Base-by-base conservation (phyloP, 2,113 vertebrate genomes). In the Eira barbara region DNA sequence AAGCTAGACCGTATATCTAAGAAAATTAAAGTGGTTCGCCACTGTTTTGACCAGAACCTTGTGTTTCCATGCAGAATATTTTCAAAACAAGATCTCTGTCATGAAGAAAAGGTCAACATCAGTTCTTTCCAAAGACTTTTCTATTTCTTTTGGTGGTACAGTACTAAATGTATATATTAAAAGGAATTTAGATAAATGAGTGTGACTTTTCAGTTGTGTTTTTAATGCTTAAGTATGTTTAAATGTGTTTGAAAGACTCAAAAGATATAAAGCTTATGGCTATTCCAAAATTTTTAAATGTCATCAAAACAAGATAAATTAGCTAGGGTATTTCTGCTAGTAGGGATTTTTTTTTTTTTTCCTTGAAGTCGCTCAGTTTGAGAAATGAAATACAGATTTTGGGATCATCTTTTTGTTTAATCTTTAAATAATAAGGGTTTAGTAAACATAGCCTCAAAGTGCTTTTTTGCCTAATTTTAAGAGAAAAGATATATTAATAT, bases 391-490 rank as follows among this genome's bases (percentile, higher is more conserved):
- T 91, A 39, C 9, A n/a, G 42, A 61, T 84, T 94, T 91, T 61
- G 96, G 89, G 80, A 78, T 79, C 31, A 88, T 20, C 34, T 92
- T 96, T 95, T 93, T 29, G 67, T 94, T 88, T 95, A 65, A 76
- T 90, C 29, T 80, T 90, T 85, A 42, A 83, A 78, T 7, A 67
- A 55, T 89, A 83, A 89, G 57, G 89, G 31, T 42, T 97, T 96
- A 52, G 39, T 86, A 90, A 79, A 39, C 23, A 34, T 67, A 93
- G n/a, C 18, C 8, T 42, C 71, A 47, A 89, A 96, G 25, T 89
- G 20, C 39, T 71, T 89, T 91, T n/a, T 2, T 4, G 9, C 14
- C 27, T 85, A 79, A 73, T 36, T 84, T 86, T 74, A 69, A 67
- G 55, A 83, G 36, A 95, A 88, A 92, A 88, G 21, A 57, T 31